phyloP scores from a whole-genome alignment of 2,888 invertebrate genomes.

The Argyresthia goedartella region DNA sequence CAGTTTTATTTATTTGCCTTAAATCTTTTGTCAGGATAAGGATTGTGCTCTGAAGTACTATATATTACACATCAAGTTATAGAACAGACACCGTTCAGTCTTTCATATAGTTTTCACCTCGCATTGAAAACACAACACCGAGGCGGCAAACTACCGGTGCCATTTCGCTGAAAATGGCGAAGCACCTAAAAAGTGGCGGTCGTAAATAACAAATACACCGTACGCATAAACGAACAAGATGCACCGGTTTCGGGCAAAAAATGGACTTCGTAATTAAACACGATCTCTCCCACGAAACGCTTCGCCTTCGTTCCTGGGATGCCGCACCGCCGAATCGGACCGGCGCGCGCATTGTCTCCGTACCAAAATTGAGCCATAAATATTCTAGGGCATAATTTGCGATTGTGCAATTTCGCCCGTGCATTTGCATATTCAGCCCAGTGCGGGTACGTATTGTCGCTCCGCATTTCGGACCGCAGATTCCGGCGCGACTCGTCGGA shows the following conservation, averaged over 20 bases:
- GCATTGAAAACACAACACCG: not conserved
- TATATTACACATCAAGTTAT: too few relatives aligned
- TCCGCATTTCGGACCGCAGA: not conserved
- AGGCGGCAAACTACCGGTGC: conserved; percentile 26
- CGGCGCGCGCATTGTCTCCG: conserved; percentile 37
- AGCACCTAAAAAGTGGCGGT: conserved; percentile 46
- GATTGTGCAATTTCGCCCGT: conserved; percentile 36
- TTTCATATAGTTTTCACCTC: too few relatives aligned
- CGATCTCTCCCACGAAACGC: conserved; percentile 14
- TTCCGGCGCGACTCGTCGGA: not conserved
- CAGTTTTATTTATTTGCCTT: too few relatives aligned
- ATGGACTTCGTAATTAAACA: conserved; percentile 49
- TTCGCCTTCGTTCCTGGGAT: not conserved
- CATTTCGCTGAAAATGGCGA: conserved; percentile 40
- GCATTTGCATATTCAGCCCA: conserved; percentile 40
- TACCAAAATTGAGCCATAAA: conserved; percentile 60
- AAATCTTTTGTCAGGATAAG: too few relatives aligned
- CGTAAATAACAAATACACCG: conserved; percentile 57
- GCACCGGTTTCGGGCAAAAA: conserved; percentile 29
- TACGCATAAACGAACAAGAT: conserved; percentile 30
- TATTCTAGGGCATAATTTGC: conserved; percentile 54
- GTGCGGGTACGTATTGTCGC: conserved; percentile 17
- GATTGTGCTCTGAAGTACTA: too few relatives aligned
- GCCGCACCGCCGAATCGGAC: not conserved
- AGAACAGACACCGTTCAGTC: too few relatives aligned